phyloP scores from a whole-genome alignment of 2,113 vertebrate species.

The Vimba vimba region DNA sequence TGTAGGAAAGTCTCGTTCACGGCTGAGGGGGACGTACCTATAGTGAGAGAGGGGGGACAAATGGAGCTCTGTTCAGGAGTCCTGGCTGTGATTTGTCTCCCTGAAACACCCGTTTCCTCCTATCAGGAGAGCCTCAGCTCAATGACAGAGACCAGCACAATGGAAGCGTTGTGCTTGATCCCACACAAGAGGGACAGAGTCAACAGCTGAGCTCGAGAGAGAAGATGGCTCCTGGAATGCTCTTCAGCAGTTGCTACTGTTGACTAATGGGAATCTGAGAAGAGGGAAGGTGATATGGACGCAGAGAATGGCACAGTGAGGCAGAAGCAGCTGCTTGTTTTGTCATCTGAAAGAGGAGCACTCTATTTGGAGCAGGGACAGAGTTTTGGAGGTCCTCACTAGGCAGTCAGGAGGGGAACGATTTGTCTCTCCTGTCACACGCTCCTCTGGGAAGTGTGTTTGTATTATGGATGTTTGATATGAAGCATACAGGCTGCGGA shows the following conservation, averaged over 20 bases:
- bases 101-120: conserved; percentile 77
- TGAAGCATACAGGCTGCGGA: background rate
- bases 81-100: conserved; percentile 76
- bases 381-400: conserved; percentile 48
- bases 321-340: conserved; percentile 96
- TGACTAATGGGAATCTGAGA: conserved; percentile 99
- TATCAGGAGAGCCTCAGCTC: conserved; percentile 78
- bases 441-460: conserved; percentile 2
- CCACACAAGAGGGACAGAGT: conserved; percentile 81
- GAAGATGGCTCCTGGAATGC: conserved; percentile 96
- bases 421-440: conserved; percentile 30
- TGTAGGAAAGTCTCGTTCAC: conserved; percentile 4
- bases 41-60: conserved; percentile 65
- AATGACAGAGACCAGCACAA: conserved; percentile 78
- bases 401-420: conserved; percentile 14
- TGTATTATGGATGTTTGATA: conserved; percentile 30
- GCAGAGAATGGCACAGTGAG: conserved; percentile 95
- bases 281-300: conserved; percentile 96
- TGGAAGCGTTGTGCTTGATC: conserved; percentile 91
- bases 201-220: conserved; percentile 92
- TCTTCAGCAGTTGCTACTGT: conserved; percentile 95
- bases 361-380: conserved; percentile 63
- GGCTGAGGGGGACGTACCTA: conserved; percentile 48
- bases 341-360: conserved; percentile 76
- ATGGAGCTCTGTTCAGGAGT: conserved; percentile 68